Evolutionary conservation across 2,797 vertebrate species (phyloP).

Genomic region (Psittacula echo): DNA sequence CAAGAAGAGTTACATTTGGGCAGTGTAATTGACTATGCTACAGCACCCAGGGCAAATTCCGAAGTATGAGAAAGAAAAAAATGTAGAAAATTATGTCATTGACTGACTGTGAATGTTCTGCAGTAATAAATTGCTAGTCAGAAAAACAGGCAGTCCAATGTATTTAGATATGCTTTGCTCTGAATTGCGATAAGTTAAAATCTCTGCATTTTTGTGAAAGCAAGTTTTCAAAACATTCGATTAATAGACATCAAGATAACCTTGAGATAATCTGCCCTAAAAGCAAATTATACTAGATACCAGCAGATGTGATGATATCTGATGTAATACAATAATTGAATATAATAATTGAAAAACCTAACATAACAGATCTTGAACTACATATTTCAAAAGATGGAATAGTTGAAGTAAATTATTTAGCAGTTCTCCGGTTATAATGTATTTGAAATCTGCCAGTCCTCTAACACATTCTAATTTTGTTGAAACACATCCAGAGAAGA

Average conservation of each 20-base stretch:
- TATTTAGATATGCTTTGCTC: neutral
- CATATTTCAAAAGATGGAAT: neutral
- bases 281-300: neutral
- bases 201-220: neutral
- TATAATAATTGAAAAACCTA: neutral
- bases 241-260: neutral
- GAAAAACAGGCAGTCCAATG: neutral
- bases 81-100: conserved; percentile 40
- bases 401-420: conserved; percentile 4
- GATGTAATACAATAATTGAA: neutral
- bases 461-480: neutral
- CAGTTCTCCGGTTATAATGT: neutral
- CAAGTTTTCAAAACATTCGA: neutral
- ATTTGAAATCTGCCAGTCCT: neutral
- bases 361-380: neutral
- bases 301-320: neutral
- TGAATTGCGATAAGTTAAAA: neutral
- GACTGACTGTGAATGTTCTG: neutral
- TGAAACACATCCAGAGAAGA: neutral
- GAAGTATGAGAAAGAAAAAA: neutral
- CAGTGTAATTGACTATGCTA: conserved; percentile 51
- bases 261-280: neutral
- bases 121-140: conserved; percentile 25
- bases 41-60: conserved; percentile 55
- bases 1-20: conserved; percentile 30